A percentile compares a stretch with the other conserved stretches of the same genome.
Conservation (phyloP, 2,797 vertebrate species). For the Silurus lanzhouensis region DNA sequence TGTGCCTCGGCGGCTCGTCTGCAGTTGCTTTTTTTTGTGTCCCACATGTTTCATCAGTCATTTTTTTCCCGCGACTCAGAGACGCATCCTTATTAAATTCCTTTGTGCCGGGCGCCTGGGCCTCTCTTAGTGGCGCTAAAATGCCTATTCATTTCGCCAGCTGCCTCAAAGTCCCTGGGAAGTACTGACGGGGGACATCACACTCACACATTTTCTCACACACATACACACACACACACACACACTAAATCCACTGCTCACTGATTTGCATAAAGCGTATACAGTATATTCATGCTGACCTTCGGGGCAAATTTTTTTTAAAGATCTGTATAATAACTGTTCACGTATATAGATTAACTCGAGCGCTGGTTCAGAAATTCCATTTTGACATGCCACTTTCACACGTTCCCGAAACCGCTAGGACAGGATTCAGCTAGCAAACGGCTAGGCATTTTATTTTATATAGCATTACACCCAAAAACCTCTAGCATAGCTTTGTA, state of each 20-base stretch:
- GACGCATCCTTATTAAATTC: conserved; percentile 68
- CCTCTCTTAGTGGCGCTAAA: conserved; percentile 52
- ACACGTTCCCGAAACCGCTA: not conserved
- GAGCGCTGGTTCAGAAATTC: conserved; percentile 9
- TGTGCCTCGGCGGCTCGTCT: conserved; percentile 32
- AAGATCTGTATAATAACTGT: conserved; percentile 18
- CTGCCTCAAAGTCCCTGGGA: conserved; percentile 62
- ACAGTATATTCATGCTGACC: conserved; percentile 31
- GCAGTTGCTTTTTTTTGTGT: conserved; percentile 49
- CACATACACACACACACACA: conserved; percentile 31
- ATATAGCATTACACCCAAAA: not conserved
- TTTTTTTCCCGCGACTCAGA: conserved; percentile 57
- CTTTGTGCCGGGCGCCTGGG: conserved; percentile 59
- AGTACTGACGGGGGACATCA: conserved; percentile 50
- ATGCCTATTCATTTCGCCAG: conserved; percentile 69
- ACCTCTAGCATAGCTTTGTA: not conserved
- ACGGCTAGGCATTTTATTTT: not conserved
- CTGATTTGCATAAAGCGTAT: conserved; percentile 41
- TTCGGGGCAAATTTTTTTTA: conserved; percentile 19
- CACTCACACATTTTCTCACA: conserved; percentile 16
- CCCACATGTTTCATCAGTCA: conserved; percentile 57
- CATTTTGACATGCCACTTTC: not conserved
- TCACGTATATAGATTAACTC: not conserved
- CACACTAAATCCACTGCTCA: conserved; percentile 32
- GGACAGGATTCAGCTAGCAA: not conserved